A percentile compares a stretch with the other conserved stretches of the same genome.
Evolutionary conservation across 1,140 invertebrate genomes (phyloP).

Genomic region (Pseudomyrmex concolor): DNA sequence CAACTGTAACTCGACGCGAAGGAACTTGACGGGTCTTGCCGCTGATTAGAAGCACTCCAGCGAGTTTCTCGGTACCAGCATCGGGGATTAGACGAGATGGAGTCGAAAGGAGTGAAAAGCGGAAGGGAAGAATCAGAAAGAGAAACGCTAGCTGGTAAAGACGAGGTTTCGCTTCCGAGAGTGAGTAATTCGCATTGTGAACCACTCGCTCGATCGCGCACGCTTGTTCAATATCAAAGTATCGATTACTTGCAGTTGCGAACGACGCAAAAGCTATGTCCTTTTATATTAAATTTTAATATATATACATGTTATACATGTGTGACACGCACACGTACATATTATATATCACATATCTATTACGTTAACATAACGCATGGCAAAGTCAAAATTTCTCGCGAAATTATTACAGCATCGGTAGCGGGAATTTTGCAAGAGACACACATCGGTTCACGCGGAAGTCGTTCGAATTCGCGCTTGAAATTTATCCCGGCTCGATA

Average conservation of each 20-base stretch:
- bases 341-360: neutral
- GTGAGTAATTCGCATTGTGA: slow-evolving; percentile 42
- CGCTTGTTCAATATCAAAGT: neutral
- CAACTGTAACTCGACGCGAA: slow-evolving; percentile 76
- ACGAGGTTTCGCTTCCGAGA: slow-evolving; percentile 18
- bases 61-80: slow-evolving; percentile 79
- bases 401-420: neutral
- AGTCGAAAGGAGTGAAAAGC: slow-evolving; percentile 48
- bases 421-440: neutral
- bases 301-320: too few relatives aligned
- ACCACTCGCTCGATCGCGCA: slow-evolving; percentile 19
- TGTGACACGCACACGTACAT: too few relatives aligned
- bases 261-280: neutral
- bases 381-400: neutral
- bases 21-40: slow-evolving; percentile 79
- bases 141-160: slow-evolving; percentile 43
- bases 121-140: neutral
- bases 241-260: slow-evolving; percentile 30
- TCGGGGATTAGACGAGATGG: slow-evolving; percentile 79
- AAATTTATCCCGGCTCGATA: neutral
- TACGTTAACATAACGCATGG: neutral
- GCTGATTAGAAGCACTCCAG: slow-evolving; percentile 83
- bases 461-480: slow-evolving; percentile 1
- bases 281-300: too few relatives aligned
- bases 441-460: too few relatives aligned